Evolutionary conservation across 2,113 vertebrate species (phyloP).

Genomic region (Pycnonotus jocosus): DNA sequence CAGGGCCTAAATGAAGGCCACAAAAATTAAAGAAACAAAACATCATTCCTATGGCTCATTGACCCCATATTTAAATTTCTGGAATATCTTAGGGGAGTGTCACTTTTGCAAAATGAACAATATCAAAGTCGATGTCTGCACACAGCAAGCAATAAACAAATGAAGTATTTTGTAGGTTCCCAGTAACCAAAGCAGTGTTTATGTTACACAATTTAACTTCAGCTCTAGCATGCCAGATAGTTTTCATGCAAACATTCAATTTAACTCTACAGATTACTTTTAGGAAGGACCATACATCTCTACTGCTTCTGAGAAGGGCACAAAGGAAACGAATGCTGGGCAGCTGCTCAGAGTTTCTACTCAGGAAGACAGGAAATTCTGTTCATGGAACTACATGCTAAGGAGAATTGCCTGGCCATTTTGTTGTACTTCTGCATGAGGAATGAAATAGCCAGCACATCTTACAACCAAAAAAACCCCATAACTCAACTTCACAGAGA

Average conservation of each 20-base stretch:
- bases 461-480: neutral
- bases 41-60: neutral
- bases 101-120: neutral
- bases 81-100: neutral
- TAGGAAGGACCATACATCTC: neutral
- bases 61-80: neutral
- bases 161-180: neutral
- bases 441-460: neutral
- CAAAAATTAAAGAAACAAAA: neutral
- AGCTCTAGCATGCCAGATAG: neutral
- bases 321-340: neutral
- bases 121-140: neutral
- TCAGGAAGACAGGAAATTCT: neutral
- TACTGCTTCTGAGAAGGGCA: neutral
- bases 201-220: neutral
- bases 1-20: neutral
- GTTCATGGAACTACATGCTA: neutral
- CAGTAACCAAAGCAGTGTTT: neutral
- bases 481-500: neutral
- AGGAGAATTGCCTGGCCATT: neutral
- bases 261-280: neutral
- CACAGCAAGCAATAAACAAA: neutral
- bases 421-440: neutral
- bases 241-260: neutral
- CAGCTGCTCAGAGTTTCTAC: neutral